Percentiles rank a stretch among this genome's conserved stretches.
phyloP scores from a whole-genome alignment of 1,140 invertebrate genomes.

The Penaeus indicus region DNA sequence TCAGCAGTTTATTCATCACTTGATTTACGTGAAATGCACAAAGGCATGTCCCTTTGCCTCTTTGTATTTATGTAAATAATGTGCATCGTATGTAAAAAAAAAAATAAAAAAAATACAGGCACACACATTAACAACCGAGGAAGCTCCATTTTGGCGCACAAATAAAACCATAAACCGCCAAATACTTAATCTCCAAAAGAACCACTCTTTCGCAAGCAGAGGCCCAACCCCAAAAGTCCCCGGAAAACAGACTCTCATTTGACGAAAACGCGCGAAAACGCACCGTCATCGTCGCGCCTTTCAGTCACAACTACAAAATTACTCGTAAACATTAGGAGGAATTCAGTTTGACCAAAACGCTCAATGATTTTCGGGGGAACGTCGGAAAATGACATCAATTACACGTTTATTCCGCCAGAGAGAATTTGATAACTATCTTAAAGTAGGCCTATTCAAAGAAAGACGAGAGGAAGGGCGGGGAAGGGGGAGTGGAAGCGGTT shows the following conservation, averaged over 20 bases:
- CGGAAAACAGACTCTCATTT: background rate
- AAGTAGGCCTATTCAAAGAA: constrained; percentile 39
- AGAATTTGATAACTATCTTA: constrained; percentile 49
- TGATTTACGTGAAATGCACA: no score
- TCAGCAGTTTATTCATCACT: no score
- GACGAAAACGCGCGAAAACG: background rate
- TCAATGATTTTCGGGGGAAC: constrained; percentile 19
- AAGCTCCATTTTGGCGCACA: no score
- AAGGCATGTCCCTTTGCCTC: background rate
- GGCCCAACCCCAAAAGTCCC: no score
- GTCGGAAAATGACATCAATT: constrained; percentile 53
- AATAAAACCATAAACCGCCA: no score
- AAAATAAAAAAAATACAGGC: background rate
- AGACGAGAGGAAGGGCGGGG: background rate
- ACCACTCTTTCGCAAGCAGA: no score
- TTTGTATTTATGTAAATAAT: background rate
- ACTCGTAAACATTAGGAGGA: constrained; percentile 26
- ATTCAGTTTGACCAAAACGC: constrained; percentile 35
- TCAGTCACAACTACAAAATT: constrained; percentile 33
- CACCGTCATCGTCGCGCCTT: background rate
- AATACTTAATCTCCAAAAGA: no score
- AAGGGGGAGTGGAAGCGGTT: background rate
- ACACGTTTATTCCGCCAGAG: constrained; percentile 48
- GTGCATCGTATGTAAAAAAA: background rate
- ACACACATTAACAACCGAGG: constrained; percentile 18